Percentiles rank a stretch among this genome's conserved stretches.
phyloP scores from a whole-genome alignment of 2,888 invertebrate species.

The Odiellus spinosus region DNA sequence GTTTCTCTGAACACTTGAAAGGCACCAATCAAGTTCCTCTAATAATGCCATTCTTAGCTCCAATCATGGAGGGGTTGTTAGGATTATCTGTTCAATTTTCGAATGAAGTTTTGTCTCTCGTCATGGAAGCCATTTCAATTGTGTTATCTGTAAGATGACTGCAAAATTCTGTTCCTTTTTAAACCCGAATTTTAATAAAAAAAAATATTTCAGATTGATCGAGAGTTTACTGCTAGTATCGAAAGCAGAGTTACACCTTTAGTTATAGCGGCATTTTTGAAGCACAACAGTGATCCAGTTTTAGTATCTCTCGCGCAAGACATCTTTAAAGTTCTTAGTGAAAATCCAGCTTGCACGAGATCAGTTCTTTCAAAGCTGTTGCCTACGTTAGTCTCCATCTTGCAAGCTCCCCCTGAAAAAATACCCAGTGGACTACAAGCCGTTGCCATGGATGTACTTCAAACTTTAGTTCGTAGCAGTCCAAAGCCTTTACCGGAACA shows the following conservation, averaged over 20 bases:
- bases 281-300: conserved; percentile 44
- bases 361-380: conserved; percentile 46
- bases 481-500: conserved; percentile 40
- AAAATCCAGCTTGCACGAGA: conserved; percentile 41
- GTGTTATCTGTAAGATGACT: conserved; percentile 35
- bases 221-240: conserved; percentile 43
- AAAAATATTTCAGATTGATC: conserved; percentile 42
- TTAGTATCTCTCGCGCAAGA: conserved; percentile 45
- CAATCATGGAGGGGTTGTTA: conserved; percentile 38
- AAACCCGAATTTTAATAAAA: conserved; percentile 6
- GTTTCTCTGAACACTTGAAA: conserved; percentile 40
- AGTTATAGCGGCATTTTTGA: conserved; percentile 48
- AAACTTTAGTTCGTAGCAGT: conserved; percentile 45
- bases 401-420: conserved; percentile 33
- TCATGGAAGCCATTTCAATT: conserved; percentile 38
- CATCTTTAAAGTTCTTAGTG: conserved; percentile 44
- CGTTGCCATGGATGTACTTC: conserved; percentile 46
- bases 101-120: conserved; percentile 37
- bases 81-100: conserved; percentile 38
- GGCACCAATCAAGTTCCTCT: conserved; percentile 32
- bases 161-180: background rate
- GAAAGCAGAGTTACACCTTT: conserved; percentile 47
- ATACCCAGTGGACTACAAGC: conserved; percentile 30
- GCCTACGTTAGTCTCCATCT: conserved; percentile 46
- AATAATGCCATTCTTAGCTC: conserved; percentile 33